Evolutionary conservation across 2,113 vertebrate species (phyloP).

Genomic region (Psettodes erumei): DNA sequence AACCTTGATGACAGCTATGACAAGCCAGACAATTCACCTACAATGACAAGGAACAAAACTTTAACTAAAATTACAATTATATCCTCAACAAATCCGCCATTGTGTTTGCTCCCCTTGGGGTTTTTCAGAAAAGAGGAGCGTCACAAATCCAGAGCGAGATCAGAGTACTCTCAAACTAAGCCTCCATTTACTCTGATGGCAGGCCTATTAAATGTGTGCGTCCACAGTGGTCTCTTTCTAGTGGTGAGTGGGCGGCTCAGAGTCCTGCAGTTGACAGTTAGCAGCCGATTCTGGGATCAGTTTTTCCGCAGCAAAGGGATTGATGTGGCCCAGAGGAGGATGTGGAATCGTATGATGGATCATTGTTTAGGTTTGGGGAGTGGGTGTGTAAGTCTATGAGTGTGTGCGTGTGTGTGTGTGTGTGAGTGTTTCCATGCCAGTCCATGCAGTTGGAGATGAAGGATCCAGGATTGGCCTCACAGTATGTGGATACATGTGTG

Average conservation of each 20-base stretch:
- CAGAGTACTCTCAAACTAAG: constrained; percentile 68
- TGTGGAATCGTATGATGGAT: constrained; percentile 82
- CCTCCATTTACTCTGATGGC: constrained; percentile 73
- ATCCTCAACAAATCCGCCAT: constrained; percentile 59
- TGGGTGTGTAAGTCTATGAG: constrained; percentile 52
- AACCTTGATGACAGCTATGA: constrained; percentile 58
- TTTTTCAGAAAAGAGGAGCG: constrained; percentile 38
- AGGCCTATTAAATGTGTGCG: constrained; percentile 76
- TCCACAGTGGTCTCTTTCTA: constrained; percentile 83
- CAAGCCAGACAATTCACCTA: constrained; percentile 65
- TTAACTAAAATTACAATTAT: constrained; percentile 68
- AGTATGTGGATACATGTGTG: constrained; percentile 37
- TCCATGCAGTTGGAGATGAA: constrained; percentile 49
- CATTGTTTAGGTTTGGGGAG: constrained; percentile 78
- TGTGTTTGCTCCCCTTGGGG: constrained; percentile 57
- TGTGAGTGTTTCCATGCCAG: constrained; percentile 55
- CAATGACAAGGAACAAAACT: constrained; percentile 67
- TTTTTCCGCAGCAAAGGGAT: constrained; percentile 78
- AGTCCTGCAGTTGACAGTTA: constrained; percentile 77
- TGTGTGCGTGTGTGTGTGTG: constrained; percentile 33
- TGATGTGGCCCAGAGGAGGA: constrained; percentile 83
- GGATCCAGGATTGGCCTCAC: constrained; percentile 29
- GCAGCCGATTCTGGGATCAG: constrained; percentile 77
- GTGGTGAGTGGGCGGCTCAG: constrained; percentile 77
- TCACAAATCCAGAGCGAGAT: constrained; percentile 72